These are phyloP conservation scores for Cynocephalus volans DNA, from an alignment of 2,113 vertebrate genomes.

Conservation along the genomic window DNA sequence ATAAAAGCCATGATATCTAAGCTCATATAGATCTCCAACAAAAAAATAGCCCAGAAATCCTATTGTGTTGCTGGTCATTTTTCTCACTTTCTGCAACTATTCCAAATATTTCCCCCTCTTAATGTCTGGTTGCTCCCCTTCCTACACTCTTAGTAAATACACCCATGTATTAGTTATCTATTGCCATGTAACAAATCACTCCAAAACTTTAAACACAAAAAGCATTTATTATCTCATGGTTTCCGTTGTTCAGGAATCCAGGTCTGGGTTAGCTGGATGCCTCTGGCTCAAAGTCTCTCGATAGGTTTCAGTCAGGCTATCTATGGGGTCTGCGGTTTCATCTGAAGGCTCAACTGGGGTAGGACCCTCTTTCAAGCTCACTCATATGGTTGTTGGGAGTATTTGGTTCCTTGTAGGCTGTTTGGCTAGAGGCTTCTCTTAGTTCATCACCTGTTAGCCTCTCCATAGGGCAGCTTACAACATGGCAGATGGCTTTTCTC, in stretches of 20 bases:
- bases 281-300: neutral
- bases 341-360: neutral
- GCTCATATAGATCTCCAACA: too few species aligned
- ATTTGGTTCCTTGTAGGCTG: neutral
- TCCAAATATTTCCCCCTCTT: neutral
- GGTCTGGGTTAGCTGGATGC: neutral
- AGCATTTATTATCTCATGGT: too few species aligned
- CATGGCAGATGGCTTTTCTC: neutral
- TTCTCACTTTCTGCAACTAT: neutral
- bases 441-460: neutral
- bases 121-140: neutral
- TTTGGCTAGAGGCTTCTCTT: neutral
- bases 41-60: neutral
- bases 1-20: neutral
- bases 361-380: neutral
- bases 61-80: neutral
- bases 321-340: neutral
- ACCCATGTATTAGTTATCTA: neutral
- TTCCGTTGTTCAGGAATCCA: neutral
- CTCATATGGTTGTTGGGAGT: neutral
- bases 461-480: neutral
- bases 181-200: neutral
- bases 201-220: neutral
- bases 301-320: neutral
- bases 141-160: neutral